Percentiles rank a stretch among this genome's conserved stretches.
Evolutionary conservation across 2,113 vertebrate species (phyloP).

Genomic region (Hippocampus abdominalis): DNA sequence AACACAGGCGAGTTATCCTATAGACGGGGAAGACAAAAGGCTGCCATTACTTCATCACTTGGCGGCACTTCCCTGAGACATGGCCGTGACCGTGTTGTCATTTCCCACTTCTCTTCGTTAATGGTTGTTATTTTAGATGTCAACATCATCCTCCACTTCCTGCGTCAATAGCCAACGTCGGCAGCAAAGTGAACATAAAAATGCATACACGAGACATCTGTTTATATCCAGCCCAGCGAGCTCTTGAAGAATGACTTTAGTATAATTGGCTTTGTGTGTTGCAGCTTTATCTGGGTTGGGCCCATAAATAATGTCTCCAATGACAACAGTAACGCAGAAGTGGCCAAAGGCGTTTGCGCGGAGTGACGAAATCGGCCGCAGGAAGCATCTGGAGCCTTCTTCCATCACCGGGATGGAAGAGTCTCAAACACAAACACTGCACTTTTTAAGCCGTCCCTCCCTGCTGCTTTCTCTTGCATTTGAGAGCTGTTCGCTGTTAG

Average conservation of each 20-base stretch:
- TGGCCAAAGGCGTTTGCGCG: slow-evolving; percentile 26
- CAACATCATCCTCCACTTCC: slow-evolving; percentile 40
- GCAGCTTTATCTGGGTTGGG: slow-evolving; percentile 30
- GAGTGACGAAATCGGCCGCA: slow-evolving; percentile 56
- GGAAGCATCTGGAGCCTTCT: slow-evolving; percentile 69
- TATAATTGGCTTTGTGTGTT: slow-evolving; percentile 6
- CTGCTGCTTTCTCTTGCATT: slow-evolving; percentile 19
- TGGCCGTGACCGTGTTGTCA: slow-evolving; percentile 18
- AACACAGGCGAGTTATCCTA: slow-evolving; percentile 14
- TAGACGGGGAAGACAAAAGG: slow-evolving; percentile 8
- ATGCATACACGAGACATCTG: slow-evolving; percentile 27
- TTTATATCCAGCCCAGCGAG: slow-evolving; percentile 30
- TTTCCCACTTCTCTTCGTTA: slow-evolving; percentile 38
- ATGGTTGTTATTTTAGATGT: slow-evolving; percentile 32
- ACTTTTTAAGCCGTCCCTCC: slow-evolving; percentile 23
- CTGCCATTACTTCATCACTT: slow-evolving; percentile 30
- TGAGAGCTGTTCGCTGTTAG: neutral
- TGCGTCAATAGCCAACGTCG: slow-evolving; percentile 20
- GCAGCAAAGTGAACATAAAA: slow-evolving; percentile 32
- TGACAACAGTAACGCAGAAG: slow-evolving; percentile 48
- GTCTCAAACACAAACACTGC: slow-evolving; percentile 31
- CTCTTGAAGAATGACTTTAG: slow-evolving; percentile 14
- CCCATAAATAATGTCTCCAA: slow-evolving; percentile 52
- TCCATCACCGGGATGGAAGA: slow-evolving; percentile 49
- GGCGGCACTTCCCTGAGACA: slow-evolving; percentile 23